A percentile compares a stretch with the other conserved stretches of the same genome.
Conservation (phyloP, 2,797 vertebrate species). For the Chelidonichthys spinosus region DNA sequence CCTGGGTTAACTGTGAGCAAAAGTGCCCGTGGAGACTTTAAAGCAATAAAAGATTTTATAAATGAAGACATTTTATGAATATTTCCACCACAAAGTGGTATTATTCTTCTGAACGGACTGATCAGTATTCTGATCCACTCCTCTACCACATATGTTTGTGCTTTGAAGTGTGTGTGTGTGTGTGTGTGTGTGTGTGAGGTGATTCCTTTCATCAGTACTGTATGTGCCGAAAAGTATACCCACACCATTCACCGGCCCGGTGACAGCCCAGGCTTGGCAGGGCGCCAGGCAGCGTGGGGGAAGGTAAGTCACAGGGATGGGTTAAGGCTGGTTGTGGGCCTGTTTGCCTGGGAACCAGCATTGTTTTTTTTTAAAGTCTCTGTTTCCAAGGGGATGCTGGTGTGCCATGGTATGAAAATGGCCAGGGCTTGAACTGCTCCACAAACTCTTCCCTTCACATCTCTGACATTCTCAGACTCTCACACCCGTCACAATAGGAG, state of each 20-base stretch:
- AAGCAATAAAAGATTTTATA: neutral
- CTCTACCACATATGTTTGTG: conserved; percentile 47
- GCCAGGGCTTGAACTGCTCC: neutral
- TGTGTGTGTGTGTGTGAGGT: conserved; percentile 35
- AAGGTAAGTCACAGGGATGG: conserved; percentile 67
- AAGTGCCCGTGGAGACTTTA: conserved; percentile 1
- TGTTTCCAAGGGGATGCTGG: neutral
- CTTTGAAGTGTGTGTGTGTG: conserved; percentile 56
- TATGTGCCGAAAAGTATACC: conserved; percentile 60
- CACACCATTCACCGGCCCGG: conserved; percentile 60
- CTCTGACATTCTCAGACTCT: conserved; percentile 2
- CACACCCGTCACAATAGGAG: neutral
- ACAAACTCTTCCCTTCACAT: conserved; percentile 14
- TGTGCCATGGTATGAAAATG: neutral
- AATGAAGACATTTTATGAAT: conserved; percentile 2
- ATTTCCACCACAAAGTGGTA: neutral
- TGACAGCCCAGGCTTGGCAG: conserved; percentile 73
- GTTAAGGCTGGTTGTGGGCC: conserved; percentile 65
- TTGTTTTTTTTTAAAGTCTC: neutral
- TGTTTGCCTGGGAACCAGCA: conserved; percentile 43
- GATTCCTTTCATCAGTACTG: conserved; percentile 48
- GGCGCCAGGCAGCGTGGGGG: conserved; percentile 52
- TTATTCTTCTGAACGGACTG: neutral
- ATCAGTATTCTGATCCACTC: conserved; percentile 41
- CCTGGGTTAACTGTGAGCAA: neutral